These are phyloP conservation scores for Heterodera carotae DNA, from an alignment of 1,140 invertebrate genomes.

Conservation along the genomic window DNA sequence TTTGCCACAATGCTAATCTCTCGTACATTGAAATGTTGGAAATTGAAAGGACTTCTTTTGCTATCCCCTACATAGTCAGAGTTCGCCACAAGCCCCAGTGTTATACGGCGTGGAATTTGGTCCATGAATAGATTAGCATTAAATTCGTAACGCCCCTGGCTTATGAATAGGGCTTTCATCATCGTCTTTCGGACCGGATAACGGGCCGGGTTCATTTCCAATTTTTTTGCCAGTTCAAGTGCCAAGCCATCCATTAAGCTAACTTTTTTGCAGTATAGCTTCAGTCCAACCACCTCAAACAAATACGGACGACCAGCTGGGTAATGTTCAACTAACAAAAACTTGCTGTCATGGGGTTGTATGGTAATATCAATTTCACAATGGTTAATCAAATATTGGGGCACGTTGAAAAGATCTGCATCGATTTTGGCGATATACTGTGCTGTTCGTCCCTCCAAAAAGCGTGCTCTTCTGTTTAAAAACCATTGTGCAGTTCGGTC, in stretches of 20 bases:
- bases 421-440: too few relatives aligned
- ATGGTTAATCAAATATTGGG: too few relatives aligned
- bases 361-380: conserved; percentile 1
- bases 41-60: conserved; percentile 30
- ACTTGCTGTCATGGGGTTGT: not conserved
- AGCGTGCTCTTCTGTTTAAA: too few relatives aligned
- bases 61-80: conserved; percentile 14
- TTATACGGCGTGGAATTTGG: conserved; percentile 15
- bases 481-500: too few relatives aligned
- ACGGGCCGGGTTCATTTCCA: conserved; percentile 2
- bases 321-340: not conserved
- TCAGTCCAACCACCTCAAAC: not conserved
- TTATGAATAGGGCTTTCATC: conserved; percentile 27
- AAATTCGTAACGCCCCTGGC: conserved; percentile 3
- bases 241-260: conserved; percentile 23
- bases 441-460: too few relatives aligned
- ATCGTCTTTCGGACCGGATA: conserved; percentile 25
- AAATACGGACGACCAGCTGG: not conserved
- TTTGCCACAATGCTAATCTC: conserved; percentile 19
- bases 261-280: conserved; percentile 11
- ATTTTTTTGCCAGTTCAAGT: conserved; percentile 19
- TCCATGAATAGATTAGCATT: conserved; percentile 35
- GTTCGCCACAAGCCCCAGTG: conserved; percentile 24
- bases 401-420: too few relatives aligned
- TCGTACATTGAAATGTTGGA: conserved; percentile 32